Evolutionary conservation across 2,797 vertebrate genomes (phyloP), one percentile per base, ranked within the genome.

Genomic region (Catostomus latipinnis): DNA sequence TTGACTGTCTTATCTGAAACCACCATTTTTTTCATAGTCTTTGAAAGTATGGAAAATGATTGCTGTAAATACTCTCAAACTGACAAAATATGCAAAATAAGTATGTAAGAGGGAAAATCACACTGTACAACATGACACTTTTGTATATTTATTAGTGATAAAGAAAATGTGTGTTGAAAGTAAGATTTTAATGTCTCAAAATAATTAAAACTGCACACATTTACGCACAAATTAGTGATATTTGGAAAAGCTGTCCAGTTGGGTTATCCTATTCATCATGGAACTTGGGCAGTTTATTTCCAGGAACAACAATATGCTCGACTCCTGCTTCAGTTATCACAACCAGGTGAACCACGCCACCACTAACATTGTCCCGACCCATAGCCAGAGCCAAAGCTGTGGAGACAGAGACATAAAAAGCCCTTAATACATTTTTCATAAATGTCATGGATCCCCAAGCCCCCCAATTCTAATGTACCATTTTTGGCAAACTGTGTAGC

Each of bases 321-420:
- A 90, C 93, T n/a, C 92, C 94, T 0, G 81, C 78, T 84, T 94
- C 91, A 0, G 94, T 95, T 76, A 96, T 78, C 34, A 95, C 94
- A 66, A 88, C 95, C 78, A 96, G 89, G 87, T 96, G 93, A 74
- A 89, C 93, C 45, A 97, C 90, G 0, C 96, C 96, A 0, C 96
- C 96, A 0, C 96, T 97, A 12, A 93, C 94, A n/a, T 95, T 95
- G 11, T 97, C 96, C 83, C 96, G 89, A 71, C 88, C 90, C 92
- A 97, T 96, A 16, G 96, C 96, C 87, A 97, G 86, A 0, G 96
- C 76, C 0, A 96, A 89, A 67, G 96, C 96, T 96, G 87, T 4
- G 9, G 1, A n/a, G 67, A 82, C 4, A 68, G 12, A 68, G 18
- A 54, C 54, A 50, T 1, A 22, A 18, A 0, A 0, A 72, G 45